phyloP scores from a whole-genome alignment of 2,888 invertebrate species.

The Nomada flava region DNA sequence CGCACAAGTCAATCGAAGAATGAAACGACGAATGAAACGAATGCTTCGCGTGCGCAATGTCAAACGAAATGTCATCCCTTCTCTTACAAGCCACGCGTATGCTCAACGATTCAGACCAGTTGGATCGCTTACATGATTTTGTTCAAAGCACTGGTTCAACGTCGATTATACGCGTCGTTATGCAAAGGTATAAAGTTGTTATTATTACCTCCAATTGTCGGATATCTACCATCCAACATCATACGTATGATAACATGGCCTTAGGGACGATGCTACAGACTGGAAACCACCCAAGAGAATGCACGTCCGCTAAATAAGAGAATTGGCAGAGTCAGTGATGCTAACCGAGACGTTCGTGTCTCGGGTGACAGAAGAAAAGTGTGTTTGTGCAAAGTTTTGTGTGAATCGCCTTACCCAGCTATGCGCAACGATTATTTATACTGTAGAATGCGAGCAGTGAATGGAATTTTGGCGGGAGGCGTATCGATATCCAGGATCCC shows the following conservation, averaged over 20 bases:
- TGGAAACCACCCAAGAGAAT: conserved; percentile 49
- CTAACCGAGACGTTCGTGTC: conserved; percentile 10
- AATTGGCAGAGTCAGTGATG: conserved; percentile 40
- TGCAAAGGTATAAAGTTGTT: neutral
- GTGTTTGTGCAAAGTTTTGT: conserved; percentile 50
- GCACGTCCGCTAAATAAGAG: conserved; percentile 54
- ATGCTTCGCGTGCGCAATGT: neutral
- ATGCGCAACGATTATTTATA: conserved; percentile 74
- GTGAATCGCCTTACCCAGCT: conserved; percentile 71
- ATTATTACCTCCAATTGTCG: conserved; percentile 63
- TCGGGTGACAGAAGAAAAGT: conserved; percentile 24
- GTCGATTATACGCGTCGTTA: neutral
- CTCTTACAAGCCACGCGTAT: neutral
- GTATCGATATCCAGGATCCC: conserved; percentile 46
- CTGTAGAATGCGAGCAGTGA: conserved; percentile 64
- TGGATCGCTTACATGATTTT: neutral
- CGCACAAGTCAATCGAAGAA: neutral
- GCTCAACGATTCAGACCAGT: neutral
- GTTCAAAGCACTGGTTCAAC: neutral
- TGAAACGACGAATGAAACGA: neutral
- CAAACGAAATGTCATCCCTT: conserved; percentile 14
- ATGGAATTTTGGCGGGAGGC: conserved; percentile 72
- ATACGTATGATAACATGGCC: conserved; percentile 66
- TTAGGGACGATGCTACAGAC: conserved; percentile 46
- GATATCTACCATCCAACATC: conserved; percentile 68